Evolutionary conservation across 2,113 vertebrate genomes (phyloP).

Genomic region (Physeter macrocephalus): DNA sequence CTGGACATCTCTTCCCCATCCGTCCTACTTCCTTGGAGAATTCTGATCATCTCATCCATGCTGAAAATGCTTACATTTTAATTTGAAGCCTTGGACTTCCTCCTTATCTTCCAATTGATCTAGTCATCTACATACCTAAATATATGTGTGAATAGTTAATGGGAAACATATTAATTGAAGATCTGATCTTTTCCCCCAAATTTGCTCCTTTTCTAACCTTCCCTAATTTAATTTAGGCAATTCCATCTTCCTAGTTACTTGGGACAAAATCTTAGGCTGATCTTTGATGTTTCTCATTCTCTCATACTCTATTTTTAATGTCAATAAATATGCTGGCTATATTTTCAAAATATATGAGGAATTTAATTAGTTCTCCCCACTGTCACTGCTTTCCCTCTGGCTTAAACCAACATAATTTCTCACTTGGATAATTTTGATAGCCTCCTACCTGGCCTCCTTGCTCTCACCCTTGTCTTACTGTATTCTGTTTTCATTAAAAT

Average conservation of each 20-base stretch:
- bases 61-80: neutral
- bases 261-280: neutral
- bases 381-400: neutral
- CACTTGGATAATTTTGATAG: neutral
- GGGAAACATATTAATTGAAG: neutral
- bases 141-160: neutral
- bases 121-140: neutral
- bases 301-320: neutral
- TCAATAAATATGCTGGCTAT: neutral
- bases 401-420: neutral
- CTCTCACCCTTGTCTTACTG: neutral
- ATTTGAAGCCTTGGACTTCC: neutral
- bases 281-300: neutral
- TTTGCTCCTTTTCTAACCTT: neutral
- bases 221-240: neutral
- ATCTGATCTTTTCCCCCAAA: neutral
- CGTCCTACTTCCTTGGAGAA: neutral
- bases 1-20: neutral
- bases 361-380: neutral
- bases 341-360: neutral
- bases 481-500: neutral
- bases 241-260: neutral
- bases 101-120: neutral
- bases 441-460: no score
- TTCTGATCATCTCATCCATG: neutral